Evolutionary conservation across 2,888 invertebrate genomes (phyloP), one percentile per base, ranked within the genome.

Genomic region (Aleiodes leptofemur): DNA sequence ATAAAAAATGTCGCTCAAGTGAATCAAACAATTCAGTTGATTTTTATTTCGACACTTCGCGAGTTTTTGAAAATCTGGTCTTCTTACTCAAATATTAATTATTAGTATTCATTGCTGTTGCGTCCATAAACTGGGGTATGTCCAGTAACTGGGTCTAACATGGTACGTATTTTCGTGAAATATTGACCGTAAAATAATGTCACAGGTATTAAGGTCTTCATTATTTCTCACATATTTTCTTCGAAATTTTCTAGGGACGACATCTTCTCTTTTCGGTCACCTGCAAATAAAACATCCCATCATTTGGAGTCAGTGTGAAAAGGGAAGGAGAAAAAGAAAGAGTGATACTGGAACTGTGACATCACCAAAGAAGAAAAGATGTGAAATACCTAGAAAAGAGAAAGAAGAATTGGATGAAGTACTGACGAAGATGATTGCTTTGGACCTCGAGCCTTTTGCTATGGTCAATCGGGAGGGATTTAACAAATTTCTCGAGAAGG

Each of bases 371-470:
- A 43, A 14, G 8, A 11, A 7, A 3, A 34, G 29, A 43, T 6
- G 13, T 0, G 23, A 48, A n/a, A 70, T 13, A 11, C 6, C 6
- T 16, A 1, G 23, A 13, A 43, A 31, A 29, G 4, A 34, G 14
- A 29, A 11, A 16, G 34, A 57, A 7, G 51, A 74, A 29, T 43
- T 74, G 38, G 69, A 74, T 38, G 34, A 57, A 51, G 23, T 57
- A 4, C 14, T 74, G 3, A 50, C 48, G 31, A 43, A 68, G 38
- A 68, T 73, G 73, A 73, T 73, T 34, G 73, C 56, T 34, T 23
- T 73, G 29, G 73, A 73, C 69, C n/a, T 74, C 6, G 43, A 59
- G 29, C 69, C 69, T n/a, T 74, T 43, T 34, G 16, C 23, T 13
- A 34, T 34, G 4, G 34, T 34, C 34, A 34, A 34, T 4, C 34